Percentiles rank a stretch among this genome's conserved stretches.
Conservation (phyloP, 2,113 vertebrate species). For the Plectropomus leopardus region DNA sequence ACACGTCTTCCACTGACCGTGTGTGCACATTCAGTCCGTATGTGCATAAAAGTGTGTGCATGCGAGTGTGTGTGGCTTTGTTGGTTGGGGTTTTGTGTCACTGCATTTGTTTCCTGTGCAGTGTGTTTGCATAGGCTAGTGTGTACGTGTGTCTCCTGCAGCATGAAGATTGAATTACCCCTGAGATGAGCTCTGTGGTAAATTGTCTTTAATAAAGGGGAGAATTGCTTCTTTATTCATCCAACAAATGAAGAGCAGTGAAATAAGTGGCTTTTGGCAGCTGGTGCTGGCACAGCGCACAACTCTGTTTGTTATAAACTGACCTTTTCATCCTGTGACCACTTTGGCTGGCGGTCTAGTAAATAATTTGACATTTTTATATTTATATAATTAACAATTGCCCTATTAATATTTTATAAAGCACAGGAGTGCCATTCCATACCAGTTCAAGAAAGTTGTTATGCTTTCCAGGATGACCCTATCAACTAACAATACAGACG, state of each 20-base stretch:
- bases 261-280: constrained; percentile 28
- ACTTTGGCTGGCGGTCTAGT: neutral
- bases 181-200: constrained; percentile 54
- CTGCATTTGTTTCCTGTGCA: neutral
- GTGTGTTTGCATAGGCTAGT: constrained; percentile 3
- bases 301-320: neutral
- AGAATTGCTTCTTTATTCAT: constrained; percentile 62
- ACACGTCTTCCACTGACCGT: constrained; percentile 15
- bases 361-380: constrained; percentile 12
- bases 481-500: neutral
- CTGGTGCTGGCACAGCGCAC: neutral
- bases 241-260: constrained; percentile 30
- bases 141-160: constrained; percentile 26
- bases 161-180: constrained; percentile 52
- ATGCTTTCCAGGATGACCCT: too few relatives aligned
- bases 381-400: constrained; percentile 3
- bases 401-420: constrained; percentile 2
- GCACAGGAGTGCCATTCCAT: neutral
- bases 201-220: constrained; percentile 64
- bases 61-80: neutral
- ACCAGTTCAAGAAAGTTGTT: neutral
- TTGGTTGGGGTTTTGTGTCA: constrained; percentile 1
- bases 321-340: constrained; percentile 17
- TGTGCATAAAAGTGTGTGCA: neutral
- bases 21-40: neutral